These are phyloP conservation scores for Petrolisthes manimaculis DNA, from an alignment of 2,888 invertebrate genomes.

Conservation along the genomic window DNA sequence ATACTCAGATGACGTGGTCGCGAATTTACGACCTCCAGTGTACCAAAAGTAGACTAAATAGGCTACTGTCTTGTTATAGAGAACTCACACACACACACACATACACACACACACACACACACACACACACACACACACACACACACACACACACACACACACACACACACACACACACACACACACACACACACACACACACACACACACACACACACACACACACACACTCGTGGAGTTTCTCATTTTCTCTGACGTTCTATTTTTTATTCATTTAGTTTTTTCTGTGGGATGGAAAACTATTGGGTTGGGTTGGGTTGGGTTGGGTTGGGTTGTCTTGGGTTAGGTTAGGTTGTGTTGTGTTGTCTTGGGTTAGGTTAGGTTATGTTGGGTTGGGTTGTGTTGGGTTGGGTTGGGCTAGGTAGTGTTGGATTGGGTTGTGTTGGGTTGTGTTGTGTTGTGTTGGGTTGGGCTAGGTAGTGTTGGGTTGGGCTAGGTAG, in stretches of 20 bases:
- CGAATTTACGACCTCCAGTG: too few relatives aligned
- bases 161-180: background rate
- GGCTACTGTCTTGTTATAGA: background rate
- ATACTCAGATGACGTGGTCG: background rate
- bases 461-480: too few relatives aligned
- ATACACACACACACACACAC: constrained; percentile 19
- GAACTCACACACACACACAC: constrained; percentile 10
- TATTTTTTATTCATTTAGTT: background rate
- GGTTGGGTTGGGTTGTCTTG: too few relatives aligned
- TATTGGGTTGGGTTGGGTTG: too few relatives aligned
- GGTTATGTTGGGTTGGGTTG: too few relatives aligned
- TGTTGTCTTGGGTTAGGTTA: too few relatives aligned
- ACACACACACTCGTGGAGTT: background rate
- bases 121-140: background rate
- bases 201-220: background rate
- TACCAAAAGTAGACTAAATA: background rate
- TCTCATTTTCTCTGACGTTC: background rate
- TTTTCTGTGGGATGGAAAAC: background rate
- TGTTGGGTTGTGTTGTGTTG: too few relatives aligned
- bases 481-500: too few relatives aligned
- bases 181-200: background rate
- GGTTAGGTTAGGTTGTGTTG: too few relatives aligned
- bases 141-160: background rate
- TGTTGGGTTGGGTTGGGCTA: too few relatives aligned
- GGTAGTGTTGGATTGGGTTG: too few relatives aligned